These are phyloP conservation scores for Chaetodon trifascialis DNA, from an alignment of 2,113 vertebrate genomes.

Conservation along the genomic window DNA sequence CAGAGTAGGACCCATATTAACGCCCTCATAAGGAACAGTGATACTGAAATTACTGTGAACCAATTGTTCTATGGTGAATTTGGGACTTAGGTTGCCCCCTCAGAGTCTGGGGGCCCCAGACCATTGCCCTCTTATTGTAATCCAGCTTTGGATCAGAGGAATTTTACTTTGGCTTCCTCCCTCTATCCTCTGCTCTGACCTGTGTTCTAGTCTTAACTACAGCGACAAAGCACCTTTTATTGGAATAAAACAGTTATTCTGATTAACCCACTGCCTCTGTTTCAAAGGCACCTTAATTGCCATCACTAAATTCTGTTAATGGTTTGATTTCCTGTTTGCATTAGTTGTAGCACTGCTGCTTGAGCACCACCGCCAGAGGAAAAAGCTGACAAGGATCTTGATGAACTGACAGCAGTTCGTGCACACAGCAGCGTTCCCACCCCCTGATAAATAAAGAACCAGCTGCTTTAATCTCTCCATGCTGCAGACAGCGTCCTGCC, in stretches of 20 bases:
- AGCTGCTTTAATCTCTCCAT: slow-evolving; percentile 50
- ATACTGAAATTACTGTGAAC: not conserved
- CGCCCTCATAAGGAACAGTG: not conserved
- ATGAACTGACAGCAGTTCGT: slow-evolving; percentile 53
- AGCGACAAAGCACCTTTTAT: not conserved
- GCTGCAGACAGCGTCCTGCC: slow-evolving; percentile 6
- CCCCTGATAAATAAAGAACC: slow-evolving; percentile 61
- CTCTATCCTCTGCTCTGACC: not conserved
- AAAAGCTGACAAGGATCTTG: slow-evolving; percentile 52
- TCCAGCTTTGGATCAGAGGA: not conserved
- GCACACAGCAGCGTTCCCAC: slow-evolving; percentile 11
- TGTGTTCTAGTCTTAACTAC: not conserved
- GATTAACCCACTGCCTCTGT: slow-evolving; percentile 39
- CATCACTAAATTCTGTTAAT: slow-evolving; percentile 38
- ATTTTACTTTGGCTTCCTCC: not conserved
- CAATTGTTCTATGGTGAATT: not conserved
- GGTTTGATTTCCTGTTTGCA: slow-evolving; percentile 58
- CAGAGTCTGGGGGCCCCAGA: too few species aligned
- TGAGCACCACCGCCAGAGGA: slow-evolving; percentile 36
- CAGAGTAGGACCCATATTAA: not conserved
- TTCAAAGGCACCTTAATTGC: slow-evolving; percentile 35
- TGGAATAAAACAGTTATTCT: slow-evolving; percentile 9
- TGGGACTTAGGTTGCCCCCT: not conserved
- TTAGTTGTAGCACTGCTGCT: slow-evolving; percentile 29
- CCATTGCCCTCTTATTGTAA: not conserved